phyloP scores from a whole-genome alignment of 2,888 invertebrate genomes.

The Trichogramma dendrolimi region DNA sequence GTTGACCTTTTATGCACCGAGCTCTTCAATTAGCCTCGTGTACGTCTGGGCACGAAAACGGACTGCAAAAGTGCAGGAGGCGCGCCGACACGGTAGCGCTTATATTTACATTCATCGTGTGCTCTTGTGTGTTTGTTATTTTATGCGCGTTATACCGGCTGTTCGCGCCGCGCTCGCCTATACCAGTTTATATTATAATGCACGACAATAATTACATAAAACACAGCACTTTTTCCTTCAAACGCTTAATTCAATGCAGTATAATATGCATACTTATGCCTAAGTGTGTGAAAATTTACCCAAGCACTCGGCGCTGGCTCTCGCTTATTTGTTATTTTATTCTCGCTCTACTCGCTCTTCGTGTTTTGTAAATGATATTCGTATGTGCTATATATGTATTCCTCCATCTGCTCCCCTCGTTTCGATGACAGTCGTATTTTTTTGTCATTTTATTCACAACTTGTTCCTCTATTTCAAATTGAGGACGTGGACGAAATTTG shows the following conservation, averaged over 20 bases:
- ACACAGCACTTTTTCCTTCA: conserved; percentile 11
- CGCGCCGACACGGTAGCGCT: not conserved
- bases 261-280: not conserved
- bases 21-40: too few species aligned
- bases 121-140: not conserved
- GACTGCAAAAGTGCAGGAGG: too few species aligned
- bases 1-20: too few species aligned
- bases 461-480: not conserved
- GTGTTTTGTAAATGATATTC: not conserved
- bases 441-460: not conserved
- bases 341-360: not conserved
- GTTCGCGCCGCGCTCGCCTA: too few species aligned
- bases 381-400: not conserved
- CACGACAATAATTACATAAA: conserved; percentile 18
- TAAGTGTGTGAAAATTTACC: not conserved
- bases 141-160: too few species aligned
- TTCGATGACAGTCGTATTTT: not conserved
- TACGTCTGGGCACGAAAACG: too few species aligned
- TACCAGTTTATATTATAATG: too few species aligned
- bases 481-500: too few species aligned
- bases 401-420: not conserved
- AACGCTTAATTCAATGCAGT: conserved; percentile 5
- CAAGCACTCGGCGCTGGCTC: not conserved
- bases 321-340: not conserved
- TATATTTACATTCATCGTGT: not conserved